These are phyloP conservation scores for Actinemys pallida DNA, from an alignment of 2,113 vertebrate species.

Conservation along the genomic window DNA sequence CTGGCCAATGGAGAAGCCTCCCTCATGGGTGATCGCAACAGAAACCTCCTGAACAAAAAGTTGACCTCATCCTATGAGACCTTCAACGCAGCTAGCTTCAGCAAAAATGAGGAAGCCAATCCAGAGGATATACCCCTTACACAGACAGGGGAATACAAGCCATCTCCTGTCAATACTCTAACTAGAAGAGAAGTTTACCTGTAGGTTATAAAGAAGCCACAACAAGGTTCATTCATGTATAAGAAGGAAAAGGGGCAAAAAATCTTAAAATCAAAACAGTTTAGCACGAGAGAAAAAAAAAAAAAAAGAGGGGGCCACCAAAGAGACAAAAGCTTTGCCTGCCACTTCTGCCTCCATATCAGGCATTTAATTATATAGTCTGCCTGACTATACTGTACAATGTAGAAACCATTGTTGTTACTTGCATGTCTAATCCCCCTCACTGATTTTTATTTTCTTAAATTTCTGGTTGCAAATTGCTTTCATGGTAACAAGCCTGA, in stretches of 20 bases:
- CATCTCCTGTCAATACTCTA: slow-evolving; percentile 95
- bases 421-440: slow-evolving; percentile 90
- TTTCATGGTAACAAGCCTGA: slow-evolving; percentile 79
- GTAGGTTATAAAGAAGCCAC: slow-evolving; percentile 82
- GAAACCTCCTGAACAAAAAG: slow-evolving; percentile 98
- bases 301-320: slow-evolving; percentile 83
- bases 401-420: slow-evolving; percentile 90
- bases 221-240: slow-evolving; percentile 68
- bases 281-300: slow-evolving; percentile 78
- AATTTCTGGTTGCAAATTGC: slow-evolving; percentile 81
- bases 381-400: slow-evolving; percentile 92
- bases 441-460: slow-evolving; percentile 80
- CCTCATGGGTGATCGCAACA: slow-evolving; percentile 97
- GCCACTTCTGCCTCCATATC: slow-evolving; percentile 88
- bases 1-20: slow-evolving; percentile 96
- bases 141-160: slow-evolving; percentile 97
- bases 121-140: slow-evolving; percentile 97
- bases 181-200: slow-evolving; percentile 99
- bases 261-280: slow-evolving; percentile 73
- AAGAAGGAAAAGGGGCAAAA: slow-evolving; percentile 75
- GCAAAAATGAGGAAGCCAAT: slow-evolving; percentile 89
- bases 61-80: slow-evolving; percentile 97
- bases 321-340: slow-evolving; percentile 86
- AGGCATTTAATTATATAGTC: slow-evolving; percentile 85
- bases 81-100: slow-evolving; percentile 91